Evolutionary conservation across 2,113 vertebrate species (phyloP).

Genomic region (Antennarius striatus): DNA sequence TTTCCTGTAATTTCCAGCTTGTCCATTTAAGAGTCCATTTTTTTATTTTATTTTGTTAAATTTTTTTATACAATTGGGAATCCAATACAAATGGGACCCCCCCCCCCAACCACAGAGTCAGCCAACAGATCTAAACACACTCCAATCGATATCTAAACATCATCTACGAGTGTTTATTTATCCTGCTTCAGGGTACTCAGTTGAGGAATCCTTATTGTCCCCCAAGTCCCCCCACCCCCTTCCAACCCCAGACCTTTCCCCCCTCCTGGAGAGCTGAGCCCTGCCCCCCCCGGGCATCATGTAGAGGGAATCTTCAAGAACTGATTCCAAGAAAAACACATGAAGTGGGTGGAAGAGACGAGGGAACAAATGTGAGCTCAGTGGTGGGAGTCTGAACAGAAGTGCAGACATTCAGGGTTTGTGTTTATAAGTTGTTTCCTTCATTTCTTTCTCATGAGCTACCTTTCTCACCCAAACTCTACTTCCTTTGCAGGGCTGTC

Average conservation of each 20-base stretch:
- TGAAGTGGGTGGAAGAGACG: conserved; percentile 38
- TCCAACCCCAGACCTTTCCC: conserved; percentile 16
- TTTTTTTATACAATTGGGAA: too few relatives aligned
- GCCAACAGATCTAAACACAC: conserved; percentile 57
- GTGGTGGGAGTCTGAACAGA: conserved; percentile 38
- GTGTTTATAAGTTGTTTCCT: not conserved
- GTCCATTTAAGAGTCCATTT: not conserved
- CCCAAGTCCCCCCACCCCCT: conserved; percentile 25
- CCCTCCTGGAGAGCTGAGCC: conserved; percentile 32
- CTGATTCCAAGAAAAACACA: conserved; percentile 66
- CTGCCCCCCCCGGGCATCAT: conserved; percentile 30
- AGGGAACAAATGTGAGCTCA: conserved; percentile 33
- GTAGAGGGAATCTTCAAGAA: conserved; percentile 58
- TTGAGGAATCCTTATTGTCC: conserved; percentile 28
- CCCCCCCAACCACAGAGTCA: conserved; percentile 27
- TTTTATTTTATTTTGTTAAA: too few relatives aligned
- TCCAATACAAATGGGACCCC: conserved; percentile 27
- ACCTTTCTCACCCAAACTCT: not conserved
- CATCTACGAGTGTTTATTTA: conserved; percentile 71
- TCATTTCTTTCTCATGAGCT: not conserved
- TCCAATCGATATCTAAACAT: conserved; percentile 71
- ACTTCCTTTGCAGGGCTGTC: not conserved
- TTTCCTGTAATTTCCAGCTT: not conserved
- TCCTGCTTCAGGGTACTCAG: conserved; percentile 42
- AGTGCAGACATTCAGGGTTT: conserved; percentile 18